Evolutionary conservation across 2,797 vertebrate genomes (phyloP), one percentile per base, ranked within the genome.

Genomic region (Urosaurus nigricauda): DNA sequence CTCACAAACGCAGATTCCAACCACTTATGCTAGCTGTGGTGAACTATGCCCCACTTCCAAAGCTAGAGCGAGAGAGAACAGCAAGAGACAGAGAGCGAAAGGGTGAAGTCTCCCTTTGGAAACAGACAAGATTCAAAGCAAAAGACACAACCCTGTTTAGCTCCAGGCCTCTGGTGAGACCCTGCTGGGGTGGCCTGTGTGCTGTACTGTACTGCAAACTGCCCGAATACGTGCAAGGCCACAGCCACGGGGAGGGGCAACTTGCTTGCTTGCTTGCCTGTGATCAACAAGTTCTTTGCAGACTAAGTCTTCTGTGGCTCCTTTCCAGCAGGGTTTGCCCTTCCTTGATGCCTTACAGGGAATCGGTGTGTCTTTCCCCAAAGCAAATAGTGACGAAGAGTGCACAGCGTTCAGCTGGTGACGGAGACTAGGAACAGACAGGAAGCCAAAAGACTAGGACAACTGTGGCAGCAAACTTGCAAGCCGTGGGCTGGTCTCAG

Each of bases 1-100:
- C 40, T 9, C 81, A 83, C 40, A 70, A 19, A n/a, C 37, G 70
- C 32, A 74, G 11, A 73, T 60, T 63, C 32, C 47, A 29, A 73
- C 78, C 1, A 71, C 79, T 83, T 65, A 43, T 78, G 51, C 40
- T 79, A 74, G 90, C 63, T 73, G 1, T 2, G 21, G 47, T 35
- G 88, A 89, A 79, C 89, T 90, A 83, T 79, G 92, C 87, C 80
- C 90, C 74, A 83, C 56, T 87, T 75, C 87, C 68, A 73, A 7
- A 53, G 53, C 40, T 29, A 19, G 75, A 70, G 75, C 5, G 47
- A 11, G 24, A 68, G 65, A 68, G 65, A 68, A 29, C 29, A 12
- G 58, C 58, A 60, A n/a, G 19, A 60, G 58, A 32, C 11, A 32
- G 65, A 68, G 65, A 68, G 63, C 26, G 8, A 77, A 35, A 47